Conservation (phyloP, 2,888 invertebrate species). For the Pammene fasciana region DNA sequence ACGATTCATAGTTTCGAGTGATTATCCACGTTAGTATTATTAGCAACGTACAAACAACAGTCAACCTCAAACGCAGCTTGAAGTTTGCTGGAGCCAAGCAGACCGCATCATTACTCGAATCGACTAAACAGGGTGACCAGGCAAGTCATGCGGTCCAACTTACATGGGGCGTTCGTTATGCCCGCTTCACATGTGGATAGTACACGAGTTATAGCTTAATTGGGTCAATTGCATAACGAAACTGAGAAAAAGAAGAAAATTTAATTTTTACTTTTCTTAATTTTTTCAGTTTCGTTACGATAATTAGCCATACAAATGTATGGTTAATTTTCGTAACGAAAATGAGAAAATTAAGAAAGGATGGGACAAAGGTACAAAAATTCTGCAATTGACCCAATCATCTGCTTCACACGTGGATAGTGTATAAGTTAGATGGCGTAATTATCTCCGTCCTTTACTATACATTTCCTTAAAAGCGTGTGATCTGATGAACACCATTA, state of each 20-base stretch:
- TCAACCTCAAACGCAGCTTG: background rate
- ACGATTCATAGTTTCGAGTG: background rate
- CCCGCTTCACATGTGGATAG: background rate
- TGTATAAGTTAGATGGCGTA: background rate
- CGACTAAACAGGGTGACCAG: slow-evolving; percentile 10
- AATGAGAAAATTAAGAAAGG: too few species aligned
- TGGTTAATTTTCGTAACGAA: too few species aligned
- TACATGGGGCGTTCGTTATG: background rate
- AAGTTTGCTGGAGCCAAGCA: slow-evolving; percentile 2
- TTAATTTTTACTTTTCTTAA: too few species aligned
- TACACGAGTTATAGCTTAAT: background rate
- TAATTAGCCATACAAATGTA: too few species aligned
- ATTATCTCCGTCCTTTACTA: too few species aligned
- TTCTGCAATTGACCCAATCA: too few species aligned
- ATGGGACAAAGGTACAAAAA: too few species aligned
- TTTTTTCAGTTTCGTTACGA: too few species aligned
- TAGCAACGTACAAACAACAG: background rate
- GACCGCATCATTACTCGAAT: slow-evolving; percentile 19
- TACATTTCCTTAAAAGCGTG: too few species aligned
- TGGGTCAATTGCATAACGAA: too few species aligned
- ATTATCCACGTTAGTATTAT: background rate
- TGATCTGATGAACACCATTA: too few species aligned
- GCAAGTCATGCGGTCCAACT: slow-evolving; percentile 10
- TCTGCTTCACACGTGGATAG: background rate
- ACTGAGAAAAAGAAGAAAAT: too few species aligned